Evolutionary conservation across 2,888 invertebrate genomes (phyloP).

Genomic region (Drosophila peninsularis): DNA sequence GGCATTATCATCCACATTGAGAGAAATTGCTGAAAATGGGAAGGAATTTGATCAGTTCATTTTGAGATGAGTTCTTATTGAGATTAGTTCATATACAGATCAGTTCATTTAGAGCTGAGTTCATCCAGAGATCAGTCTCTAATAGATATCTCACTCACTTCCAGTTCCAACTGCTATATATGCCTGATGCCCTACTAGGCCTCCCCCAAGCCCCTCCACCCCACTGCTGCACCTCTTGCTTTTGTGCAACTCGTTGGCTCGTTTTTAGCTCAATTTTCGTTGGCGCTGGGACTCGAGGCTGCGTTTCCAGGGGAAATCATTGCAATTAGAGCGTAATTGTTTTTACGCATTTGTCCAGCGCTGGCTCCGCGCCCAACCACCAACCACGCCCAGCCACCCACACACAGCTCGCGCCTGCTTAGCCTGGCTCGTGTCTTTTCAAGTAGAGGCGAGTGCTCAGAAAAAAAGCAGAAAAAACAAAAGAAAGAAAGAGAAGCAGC

Average conservation of each 20-base stretch:
- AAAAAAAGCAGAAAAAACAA: not conserved
- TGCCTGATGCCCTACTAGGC: no score
- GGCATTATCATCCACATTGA: no score
- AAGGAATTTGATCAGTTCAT: not conserved
- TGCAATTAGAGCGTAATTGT: slow-evolving; percentile 84
- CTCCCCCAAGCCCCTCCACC: not conserved
- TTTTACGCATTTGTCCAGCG: slow-evolving; percentile 77
- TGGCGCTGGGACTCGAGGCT: slow-evolving; percentile 31
- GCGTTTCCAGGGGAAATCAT: slow-evolving; percentile 79
- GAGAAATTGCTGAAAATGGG: no score
- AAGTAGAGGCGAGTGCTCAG: slow-evolving; percentile 37
- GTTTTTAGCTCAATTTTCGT: slow-evolving; percentile 59
- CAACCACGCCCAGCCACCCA: not conserved
- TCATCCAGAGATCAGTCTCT: no score
- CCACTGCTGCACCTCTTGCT: no score
- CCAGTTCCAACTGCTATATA: no score
- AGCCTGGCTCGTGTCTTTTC: slow-evolving; percentile 72
- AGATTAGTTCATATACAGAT: not conserved
- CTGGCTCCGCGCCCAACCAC: not conserved
- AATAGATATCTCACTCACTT: no score
- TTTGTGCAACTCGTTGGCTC: slow-evolving; percentile 32
- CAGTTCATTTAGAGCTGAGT: not conserved
- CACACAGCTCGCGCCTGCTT: slow-evolving; percentile 32
- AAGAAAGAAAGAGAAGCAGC: slow-evolving; percentile 3
- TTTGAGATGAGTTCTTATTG: not conserved